phyloP scores from a whole-genome alignment of 1,140 invertebrate species.

The Drosophila suzukii region DNA sequence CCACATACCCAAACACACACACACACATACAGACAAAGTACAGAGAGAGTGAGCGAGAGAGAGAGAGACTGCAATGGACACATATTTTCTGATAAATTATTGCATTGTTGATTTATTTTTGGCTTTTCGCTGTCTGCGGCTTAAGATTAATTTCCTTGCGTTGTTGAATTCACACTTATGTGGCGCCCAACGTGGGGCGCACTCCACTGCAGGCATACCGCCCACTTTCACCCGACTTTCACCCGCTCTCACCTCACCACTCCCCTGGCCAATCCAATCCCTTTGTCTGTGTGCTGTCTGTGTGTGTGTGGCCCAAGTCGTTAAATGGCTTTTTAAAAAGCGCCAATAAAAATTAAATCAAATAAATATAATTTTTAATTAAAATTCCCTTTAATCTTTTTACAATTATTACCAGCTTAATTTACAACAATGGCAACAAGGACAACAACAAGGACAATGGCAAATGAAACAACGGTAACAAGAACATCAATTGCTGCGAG shows the following conservation, averaged over 20 bases:
- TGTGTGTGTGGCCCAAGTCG: constrained; percentile 31
- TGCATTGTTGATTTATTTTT: constrained; percentile 83
- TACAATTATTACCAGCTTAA: constrained; percentile 72
- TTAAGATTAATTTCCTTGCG: constrained; percentile 83
- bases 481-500: constrained; percentile 9
- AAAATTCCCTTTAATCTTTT: constrained; percentile 81
- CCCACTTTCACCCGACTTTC: neutral
- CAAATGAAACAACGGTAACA: constrained; percentile 8
- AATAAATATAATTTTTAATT: constrained; percentile 83
- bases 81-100: constrained; percentile 83
- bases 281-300: neutral
- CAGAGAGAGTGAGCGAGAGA: neutral
- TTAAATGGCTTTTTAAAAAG: constrained; percentile 80
- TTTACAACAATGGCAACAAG: constrained; percentile 32
- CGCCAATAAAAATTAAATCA: constrained; percentile 82
- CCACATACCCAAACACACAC: neutral
- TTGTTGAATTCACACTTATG: constrained; percentile 80
- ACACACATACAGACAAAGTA: neutral
- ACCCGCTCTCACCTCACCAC: neutral
- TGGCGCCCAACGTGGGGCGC: constrained; percentile 15
- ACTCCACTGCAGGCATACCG: neutral
- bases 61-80: constrained; percentile 69
- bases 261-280: neutral
- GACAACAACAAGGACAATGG: constrained; percentile 22
- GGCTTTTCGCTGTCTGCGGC: constrained; percentile 82